These are phyloP conservation scores for Pomatostomus ruficeps DNA, from an alignment of 2,113 vertebrate species.

Conservation along the genomic window DNA sequence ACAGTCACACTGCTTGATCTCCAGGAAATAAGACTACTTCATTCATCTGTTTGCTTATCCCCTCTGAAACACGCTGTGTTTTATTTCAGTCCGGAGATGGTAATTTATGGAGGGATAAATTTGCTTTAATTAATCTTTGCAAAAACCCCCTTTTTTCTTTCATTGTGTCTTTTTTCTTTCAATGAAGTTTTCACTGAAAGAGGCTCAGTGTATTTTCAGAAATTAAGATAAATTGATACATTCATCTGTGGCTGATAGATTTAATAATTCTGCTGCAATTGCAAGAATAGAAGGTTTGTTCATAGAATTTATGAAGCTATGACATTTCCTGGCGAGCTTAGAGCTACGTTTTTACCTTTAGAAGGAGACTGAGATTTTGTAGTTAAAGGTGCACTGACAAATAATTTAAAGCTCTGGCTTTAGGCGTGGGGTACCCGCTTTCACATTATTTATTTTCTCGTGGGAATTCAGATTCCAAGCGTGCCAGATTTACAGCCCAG, in stretches of 20 bases:
- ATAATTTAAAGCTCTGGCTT: constrained; percentile 8
- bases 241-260: constrained; percentile 59
- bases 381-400: neutral
- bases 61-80: neutral
- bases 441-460: neutral
- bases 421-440: neutral
- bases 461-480: neutral
- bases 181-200: constrained; percentile 52
- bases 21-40: constrained; percentile 22
- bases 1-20: neutral
- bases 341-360: constrained; percentile 1
- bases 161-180: constrained; percentile 41
- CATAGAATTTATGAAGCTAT: constrained; percentile 33
- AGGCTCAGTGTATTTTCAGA: constrained; percentile 58
- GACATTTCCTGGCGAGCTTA: constrained; percentile 19
- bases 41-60: constrained; percentile 26
- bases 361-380: constrained; percentile 10
- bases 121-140: constrained; percentile 60
- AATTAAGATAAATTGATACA: constrained; percentile 72
- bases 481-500: neutral
- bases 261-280: constrained; percentile 60
- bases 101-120: constrained; percentile 40
- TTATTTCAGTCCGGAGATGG: constrained; percentile 39
- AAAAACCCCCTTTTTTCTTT: constrained; percentile 32
- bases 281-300: constrained; percentile 58